Base-by-base conservation (phyloP, 1,140 invertebrate species). In the Drosophila ficusphila region DNA sequence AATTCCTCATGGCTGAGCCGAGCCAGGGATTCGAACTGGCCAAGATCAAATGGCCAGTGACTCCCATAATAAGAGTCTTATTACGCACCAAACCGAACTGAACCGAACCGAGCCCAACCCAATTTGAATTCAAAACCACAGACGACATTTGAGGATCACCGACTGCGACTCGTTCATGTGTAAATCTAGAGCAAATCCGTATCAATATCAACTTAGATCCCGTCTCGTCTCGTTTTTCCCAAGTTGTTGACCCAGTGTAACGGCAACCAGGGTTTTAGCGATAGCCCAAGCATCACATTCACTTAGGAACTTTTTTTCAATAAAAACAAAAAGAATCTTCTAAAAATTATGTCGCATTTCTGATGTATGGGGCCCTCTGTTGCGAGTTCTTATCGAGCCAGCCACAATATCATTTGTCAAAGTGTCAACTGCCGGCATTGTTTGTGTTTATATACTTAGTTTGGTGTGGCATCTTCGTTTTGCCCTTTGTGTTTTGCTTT, bases 401-500 rank as follows among this genome's bases (percentile, higher is more conserved):
- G 54, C 58, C 62, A n/a, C 57, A 42, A 56, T 41, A 86, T 85
- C 82, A 86, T 86, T 85, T 85, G 81, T 85, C 81, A 85, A 76
- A 60, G 67, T 86, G 76, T 85, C 74, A 82, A 68, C 61, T 67
- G 49, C 4, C 25, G 46, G 33, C 38, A 67, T 64, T 74, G 79
- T 48, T 56, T 73, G 41, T 62, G 75, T 46, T 60, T 56, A 53
- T 58, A 69, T 68, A 62, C 58, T 72, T 65, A 62, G 64, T 72
- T 65, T 61, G 65, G 71, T 72, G 76, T 86, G 76, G 81, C 79
- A 86, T 86, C 76, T 60, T 76, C 61, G 52, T 69, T 65, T 52
- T 44, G 27, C 39, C 51, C 34, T 48, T 38, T 76, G 29, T 65
- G 60, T 41, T 48, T 53, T 12, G 19, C 41, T 65, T 64, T 41